Base-by-base conservation (phyloP, 2,888 invertebrate species). In the Tetanocera ferruginea region DNA sequence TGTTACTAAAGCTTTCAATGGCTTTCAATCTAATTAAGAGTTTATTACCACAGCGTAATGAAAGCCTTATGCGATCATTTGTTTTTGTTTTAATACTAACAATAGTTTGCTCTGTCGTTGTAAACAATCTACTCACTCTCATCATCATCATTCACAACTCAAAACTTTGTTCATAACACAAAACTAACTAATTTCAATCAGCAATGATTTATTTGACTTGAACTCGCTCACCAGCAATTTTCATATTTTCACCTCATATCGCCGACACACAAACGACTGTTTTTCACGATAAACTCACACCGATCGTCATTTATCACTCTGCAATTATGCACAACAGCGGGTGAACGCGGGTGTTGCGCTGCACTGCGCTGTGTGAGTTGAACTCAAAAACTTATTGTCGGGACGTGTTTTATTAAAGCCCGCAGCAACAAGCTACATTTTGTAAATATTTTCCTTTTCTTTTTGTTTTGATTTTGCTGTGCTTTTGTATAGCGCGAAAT, bases 191-290 rank as follows among this genome's bases (percentile, higher is more conserved):
- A 23, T 25, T 19, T 23, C 19, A 23, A 43, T 67, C 25, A 43
- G 37, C 5, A 5, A 51, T n/a, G 37, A 60, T 60, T 72, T 72
- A 60, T 72, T 55, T 14, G 72, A 57, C 57, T 37, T 55, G 31
- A 19, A 31, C 28, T 8, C 55, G 34, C 25, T 71, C 55, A 34
- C 71, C 31, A 57, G 52, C 57, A 60, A 60, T 74, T 64, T 74
- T 74, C 62, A 74, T 49, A 62, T 74, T 62, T 64, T 74, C 62
- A 64, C 43, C 28, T 74, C 73, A 19, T 31, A 62, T 14, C 43
- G 49, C 43, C n/a, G 28, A n/a, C n/a, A 19, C 49, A n/a, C 64
- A 37, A 74, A 28, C 49, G 28, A 28, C 28, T 51, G 28, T 23
- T 37, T 51, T 60, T 55, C 66, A 25, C 23, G 55, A 66, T 75